phyloP scores from a whole-genome alignment of 2,113 vertebrate genomes.

The Sporophila hypoxantha region DNA sequence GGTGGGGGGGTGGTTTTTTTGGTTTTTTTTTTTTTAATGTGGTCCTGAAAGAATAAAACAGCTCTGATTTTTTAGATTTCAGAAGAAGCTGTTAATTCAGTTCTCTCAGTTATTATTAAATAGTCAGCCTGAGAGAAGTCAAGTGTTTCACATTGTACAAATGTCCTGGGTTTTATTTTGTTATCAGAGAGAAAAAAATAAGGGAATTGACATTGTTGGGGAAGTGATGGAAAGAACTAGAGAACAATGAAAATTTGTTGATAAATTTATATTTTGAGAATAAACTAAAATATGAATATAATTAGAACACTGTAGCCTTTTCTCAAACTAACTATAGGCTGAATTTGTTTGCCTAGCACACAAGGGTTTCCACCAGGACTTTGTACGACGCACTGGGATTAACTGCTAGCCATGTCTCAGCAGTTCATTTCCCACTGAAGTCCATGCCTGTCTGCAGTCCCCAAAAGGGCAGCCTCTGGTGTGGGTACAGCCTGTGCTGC shows the following conservation, averaged over 20 bases:
- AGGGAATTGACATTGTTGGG: neutral
- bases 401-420: neutral
- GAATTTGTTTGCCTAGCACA: neutral
- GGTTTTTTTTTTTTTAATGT: neutral
- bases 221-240: neutral
- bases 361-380: neutral
- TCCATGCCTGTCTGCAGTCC: neutral
- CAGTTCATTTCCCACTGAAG: neutral
- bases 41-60: neutral
- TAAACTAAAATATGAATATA: neutral
- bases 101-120: neutral
- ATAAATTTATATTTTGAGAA: neutral
- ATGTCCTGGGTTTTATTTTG: neutral
- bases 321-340: neutral
- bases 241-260: neutral
- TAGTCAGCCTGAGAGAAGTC: neutral
- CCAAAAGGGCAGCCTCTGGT: rapidly evolving
- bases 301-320: neutral
- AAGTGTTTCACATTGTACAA: neutral
- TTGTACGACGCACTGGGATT: neutral
- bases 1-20: too few species aligned
- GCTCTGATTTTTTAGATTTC: neutral
- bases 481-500: neutral
- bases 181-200: neutral
- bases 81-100: neutral